Evolutionary conservation across 2,888 invertebrate species (phyloP).

Genomic region (Prenolepis imparis): DNA sequence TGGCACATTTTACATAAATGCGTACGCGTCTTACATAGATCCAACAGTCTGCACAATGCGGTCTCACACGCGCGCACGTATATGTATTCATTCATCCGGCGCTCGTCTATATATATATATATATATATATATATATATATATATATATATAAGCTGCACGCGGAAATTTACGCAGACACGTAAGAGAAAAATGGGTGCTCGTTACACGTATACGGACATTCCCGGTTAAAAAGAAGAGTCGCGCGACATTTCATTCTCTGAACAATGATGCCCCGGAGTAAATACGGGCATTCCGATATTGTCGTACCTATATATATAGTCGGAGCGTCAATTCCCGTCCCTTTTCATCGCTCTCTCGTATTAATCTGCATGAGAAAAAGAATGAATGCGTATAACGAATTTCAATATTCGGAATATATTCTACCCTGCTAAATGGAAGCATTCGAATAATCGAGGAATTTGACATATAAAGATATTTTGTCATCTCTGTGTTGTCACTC

Average conservation of each 20-base stretch:
- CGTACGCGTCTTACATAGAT: conserved; percentile 36
- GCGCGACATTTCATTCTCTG: conserved; percentile 20
- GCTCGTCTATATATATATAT: not conserved
- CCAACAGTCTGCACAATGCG: conserved; percentile 30
- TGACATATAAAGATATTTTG: not conserved
- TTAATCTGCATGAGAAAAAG: not conserved
- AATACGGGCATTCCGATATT: conserved; percentile 32
- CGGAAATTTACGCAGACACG: conserved; percentile 18
- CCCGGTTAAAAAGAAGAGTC: not conserved
- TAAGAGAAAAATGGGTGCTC: not conserved
- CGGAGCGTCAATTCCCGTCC: not conserved
- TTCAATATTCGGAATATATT: not conserved
- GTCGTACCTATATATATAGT: no score
- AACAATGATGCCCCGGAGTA: not conserved
- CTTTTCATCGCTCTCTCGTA: not conserved
- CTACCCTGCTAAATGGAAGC: not conserved
- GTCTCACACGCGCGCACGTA: conserved; percentile 26
- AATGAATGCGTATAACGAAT: not conserved
- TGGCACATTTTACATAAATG: conserved; percentile 47
- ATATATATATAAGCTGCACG: no score
- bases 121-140: no score
- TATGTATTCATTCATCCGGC: conserved; percentile 28
- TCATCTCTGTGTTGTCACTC: not conserved
- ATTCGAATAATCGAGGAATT: not conserved
- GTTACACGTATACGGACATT: conserved; percentile 8